Evolutionary conservation across 2,797 vertebrate genomes (phyloP).

Genomic region (Hapalemur alaotrensis): DNA sequence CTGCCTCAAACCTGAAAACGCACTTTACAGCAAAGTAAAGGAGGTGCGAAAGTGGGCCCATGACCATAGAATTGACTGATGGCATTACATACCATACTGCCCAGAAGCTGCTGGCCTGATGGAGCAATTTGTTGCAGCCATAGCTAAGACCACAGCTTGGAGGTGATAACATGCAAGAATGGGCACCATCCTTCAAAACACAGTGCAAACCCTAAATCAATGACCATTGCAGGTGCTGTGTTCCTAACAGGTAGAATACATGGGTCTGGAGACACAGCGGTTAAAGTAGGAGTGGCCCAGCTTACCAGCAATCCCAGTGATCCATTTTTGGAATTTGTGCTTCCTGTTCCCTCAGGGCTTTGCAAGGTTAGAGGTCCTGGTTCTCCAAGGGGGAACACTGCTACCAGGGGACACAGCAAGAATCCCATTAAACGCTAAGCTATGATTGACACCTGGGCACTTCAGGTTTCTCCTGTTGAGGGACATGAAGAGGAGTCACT

Average conservation of each 20-base stretch:
- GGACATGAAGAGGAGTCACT: slow-evolving; percentile 19
- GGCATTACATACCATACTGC: not conserved
- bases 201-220: not conserved
- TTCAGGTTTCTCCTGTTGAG: not conserved
- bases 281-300: slow-evolving; percentile 15
- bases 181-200: slow-evolving; percentile 23
- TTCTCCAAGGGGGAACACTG: slow-evolving; percentile 33
- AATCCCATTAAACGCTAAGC: slow-evolving; percentile 49
- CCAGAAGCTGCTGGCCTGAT: not conserved
- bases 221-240: not conserved
- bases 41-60: not conserved
- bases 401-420: slow-evolving; percentile 48
- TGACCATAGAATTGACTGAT: not conserved
- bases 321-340: slow-evolving; percentile 56
- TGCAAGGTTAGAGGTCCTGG: slow-evolving; percentile 64
- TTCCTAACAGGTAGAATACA: slow-evolving; percentile 16
- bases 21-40: slow-evolving; percentile 25
- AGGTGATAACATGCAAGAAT: slow-evolving; percentile 12
- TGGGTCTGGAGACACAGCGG: not conserved
- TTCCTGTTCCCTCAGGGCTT: slow-evolving; percentile 40
- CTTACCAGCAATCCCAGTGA: slow-evolving; percentile 51
- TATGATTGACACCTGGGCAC: not conserved
- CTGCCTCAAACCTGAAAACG: not conserved
- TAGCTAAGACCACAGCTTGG: not conserved
- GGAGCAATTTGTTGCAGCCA: not conserved